Conservation (phyloP, 2,888 invertebrate species). For the Salticus scenicus region DNA sequence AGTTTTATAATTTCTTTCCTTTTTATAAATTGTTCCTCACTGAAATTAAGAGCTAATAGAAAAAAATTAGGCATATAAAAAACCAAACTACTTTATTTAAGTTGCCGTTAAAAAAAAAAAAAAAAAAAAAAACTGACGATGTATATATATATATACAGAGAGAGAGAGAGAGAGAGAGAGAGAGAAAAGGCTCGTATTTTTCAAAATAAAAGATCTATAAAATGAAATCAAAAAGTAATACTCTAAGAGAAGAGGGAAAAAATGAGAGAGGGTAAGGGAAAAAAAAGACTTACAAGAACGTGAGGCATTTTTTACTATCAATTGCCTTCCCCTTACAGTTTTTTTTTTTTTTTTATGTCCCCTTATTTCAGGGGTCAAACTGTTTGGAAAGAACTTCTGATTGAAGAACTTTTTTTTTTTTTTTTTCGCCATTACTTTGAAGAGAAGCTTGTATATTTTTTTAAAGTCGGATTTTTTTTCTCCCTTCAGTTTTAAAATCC, state of each 20-base stretch:
- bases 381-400: slow-evolving; percentile 66
- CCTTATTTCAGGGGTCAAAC: slow-evolving; percentile 62
- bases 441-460: slow-evolving; percentile 23
- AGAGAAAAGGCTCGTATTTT: background rate
- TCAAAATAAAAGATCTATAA: background rate
- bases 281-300: slow-evolving; percentile 23
- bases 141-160: too few relatives aligned
- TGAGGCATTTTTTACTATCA: slow-evolving; percentile 63
- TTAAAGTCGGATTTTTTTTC: background rate
- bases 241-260: background rate
- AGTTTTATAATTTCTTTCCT: too few relatives aligned
- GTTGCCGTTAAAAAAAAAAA: background rate
- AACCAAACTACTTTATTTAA: background rate
- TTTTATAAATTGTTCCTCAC: too few relatives aligned
- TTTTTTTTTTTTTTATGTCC: slow-evolving; percentile 53
- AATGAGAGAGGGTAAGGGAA: background rate
- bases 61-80: too few relatives aligned
- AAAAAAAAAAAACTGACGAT: background rate
- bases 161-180: too few relatives aligned
- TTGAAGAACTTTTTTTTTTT: slow-evolving; percentile 48
- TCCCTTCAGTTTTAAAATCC: slow-evolving; percentile 53
- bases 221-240: slow-evolving; percentile 12
- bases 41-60: too few relatives aligned
- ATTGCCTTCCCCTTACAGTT: slow-evolving; percentile 21
- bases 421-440: slow-evolving; percentile 30